Evolutionary conservation across 2,797 vertebrate species (phyloP).

Genomic region (Microhierax caerulescens): DNA sequence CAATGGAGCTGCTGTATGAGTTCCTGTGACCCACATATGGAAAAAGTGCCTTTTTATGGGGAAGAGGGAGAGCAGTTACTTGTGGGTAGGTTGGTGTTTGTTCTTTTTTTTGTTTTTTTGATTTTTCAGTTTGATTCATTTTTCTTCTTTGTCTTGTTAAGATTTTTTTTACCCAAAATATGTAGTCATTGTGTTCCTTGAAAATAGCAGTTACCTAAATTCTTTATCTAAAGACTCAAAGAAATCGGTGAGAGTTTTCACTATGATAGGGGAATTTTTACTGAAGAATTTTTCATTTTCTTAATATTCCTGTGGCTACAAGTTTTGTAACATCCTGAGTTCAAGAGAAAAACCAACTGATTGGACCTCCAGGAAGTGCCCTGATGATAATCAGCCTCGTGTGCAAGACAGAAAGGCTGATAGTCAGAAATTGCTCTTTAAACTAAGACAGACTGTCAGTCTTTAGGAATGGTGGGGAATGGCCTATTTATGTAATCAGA

Average conservation of each 20-base stretch:
- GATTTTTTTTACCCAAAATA: background rate
- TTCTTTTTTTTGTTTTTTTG: background rate
- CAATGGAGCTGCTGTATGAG: background rate
- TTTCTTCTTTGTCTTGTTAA: background rate
- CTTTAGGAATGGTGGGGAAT: slow-evolving; percentile 77
- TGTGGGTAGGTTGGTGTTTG: background rate
- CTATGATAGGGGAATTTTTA: background rate
- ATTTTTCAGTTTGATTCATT: background rate
- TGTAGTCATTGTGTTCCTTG: background rate
- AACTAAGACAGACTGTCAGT: slow-evolving; percentile 81
- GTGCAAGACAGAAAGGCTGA: slow-evolving; percentile 77
- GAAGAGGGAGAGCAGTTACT: background rate
- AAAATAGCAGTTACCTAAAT: background rate
- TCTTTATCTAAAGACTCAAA: background rate
- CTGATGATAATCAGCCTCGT: slow-evolving; percentile 77
- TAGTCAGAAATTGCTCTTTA: slow-evolving; percentile 79
- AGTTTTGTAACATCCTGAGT: background rate
- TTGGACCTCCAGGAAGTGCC: slow-evolving; percentile 75
- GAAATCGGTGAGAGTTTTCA: background rate
- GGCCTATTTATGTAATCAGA: slow-evolving; percentile 83
- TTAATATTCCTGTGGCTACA: background rate
- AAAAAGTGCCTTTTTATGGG: background rate
- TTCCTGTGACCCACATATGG: background rate
- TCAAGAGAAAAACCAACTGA: slow-evolving; percentile 40
- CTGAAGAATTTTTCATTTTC: slow-evolving; percentile 15